These are phyloP conservation scores for Catagonus wagneri DNA, from an alignment of 2,113 vertebrate genomes.

Conservation along the genomic window DNA sequence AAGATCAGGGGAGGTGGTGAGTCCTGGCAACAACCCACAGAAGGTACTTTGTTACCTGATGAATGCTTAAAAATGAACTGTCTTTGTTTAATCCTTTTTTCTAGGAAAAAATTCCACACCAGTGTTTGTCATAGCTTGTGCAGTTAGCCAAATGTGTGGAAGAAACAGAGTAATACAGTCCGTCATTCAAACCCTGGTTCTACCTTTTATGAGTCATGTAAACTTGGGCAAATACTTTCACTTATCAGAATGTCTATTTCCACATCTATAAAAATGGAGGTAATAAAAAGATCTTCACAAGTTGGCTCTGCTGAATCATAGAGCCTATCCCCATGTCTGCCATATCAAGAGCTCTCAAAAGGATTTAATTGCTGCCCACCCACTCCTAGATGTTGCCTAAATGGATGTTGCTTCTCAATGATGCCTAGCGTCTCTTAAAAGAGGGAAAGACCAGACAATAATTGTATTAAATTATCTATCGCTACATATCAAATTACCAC, in stretches of 20 bases:
- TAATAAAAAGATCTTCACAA: neutral
- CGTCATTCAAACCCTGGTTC: neutral
- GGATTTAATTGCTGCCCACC: neutral
- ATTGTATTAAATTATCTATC: neutral
- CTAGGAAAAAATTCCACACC: neutral
- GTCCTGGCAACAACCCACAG: neutral
- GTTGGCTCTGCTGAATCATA: neutral
- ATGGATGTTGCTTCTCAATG: no score
- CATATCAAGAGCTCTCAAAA: neutral
- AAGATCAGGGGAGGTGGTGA: neutral
- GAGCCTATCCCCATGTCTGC: neutral
- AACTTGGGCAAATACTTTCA: slow-evolving; percentile 10
- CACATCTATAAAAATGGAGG: neutral
- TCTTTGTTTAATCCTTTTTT: neutral
- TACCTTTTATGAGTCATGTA: neutral
- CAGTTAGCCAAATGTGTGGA: neutral
- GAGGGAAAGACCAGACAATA: neutral
- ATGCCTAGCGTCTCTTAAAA: neutral
- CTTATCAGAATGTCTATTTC: neutral
- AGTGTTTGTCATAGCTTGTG: neutral
- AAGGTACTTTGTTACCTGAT: neutral
- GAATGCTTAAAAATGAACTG: neutral
- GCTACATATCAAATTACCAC: neutral
- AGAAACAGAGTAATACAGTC: neutral
- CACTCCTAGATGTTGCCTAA: neutral